Evolutionary conservation across 1,140 invertebrate species (phyloP), one percentile per base, ranked within the genome.

Genomic region (Heliconius congener): DNA sequence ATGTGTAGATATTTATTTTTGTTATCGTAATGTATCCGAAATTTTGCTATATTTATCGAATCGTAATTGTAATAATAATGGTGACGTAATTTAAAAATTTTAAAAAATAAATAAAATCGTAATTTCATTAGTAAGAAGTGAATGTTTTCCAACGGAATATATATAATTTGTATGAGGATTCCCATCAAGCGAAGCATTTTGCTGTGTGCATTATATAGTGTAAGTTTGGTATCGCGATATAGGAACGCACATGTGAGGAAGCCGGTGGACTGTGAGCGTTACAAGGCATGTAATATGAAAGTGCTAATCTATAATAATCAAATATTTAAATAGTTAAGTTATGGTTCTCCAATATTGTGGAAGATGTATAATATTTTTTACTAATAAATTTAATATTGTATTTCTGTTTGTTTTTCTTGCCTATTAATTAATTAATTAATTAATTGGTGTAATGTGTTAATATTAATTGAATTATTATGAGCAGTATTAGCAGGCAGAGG

Each of bases 331-430:
- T 94, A 93, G 91, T 93, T 95, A 95, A 95, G 94, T 95, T 95
- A 94, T 93, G 87, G 94, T 94, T 94, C 93, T 94, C 93, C 93
- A 92, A 94, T 93, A 94, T 93, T 94, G 92, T 95, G 94, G 92
- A 95, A 94, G 93, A 95, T 95, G 94, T 95, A 95, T 95, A 94
- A 94, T 95, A 95, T 95, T 95, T 95, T 95, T 95, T 95, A 95
- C 94, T 95, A 95, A 95, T 95, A 95, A 95, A 95, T 94, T 95
- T 93, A 93, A 94, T 94, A 94, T 93, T 93, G 90, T 93, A 94
- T 46, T 55, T 74, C 60, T 73, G 46, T 70, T 39, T 79, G 84
- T 84, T 86, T 80, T 84, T 80, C 70, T 16, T 55, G 27, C 60
- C 60, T 66, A 66, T 30, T 8, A 18, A 66, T 16, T 52, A 8